These are phyloP conservation scores for Drosophila trichaetosa DNA, from an alignment of 2,888 invertebrate genomes.

Conservation along the genomic window DNA sequence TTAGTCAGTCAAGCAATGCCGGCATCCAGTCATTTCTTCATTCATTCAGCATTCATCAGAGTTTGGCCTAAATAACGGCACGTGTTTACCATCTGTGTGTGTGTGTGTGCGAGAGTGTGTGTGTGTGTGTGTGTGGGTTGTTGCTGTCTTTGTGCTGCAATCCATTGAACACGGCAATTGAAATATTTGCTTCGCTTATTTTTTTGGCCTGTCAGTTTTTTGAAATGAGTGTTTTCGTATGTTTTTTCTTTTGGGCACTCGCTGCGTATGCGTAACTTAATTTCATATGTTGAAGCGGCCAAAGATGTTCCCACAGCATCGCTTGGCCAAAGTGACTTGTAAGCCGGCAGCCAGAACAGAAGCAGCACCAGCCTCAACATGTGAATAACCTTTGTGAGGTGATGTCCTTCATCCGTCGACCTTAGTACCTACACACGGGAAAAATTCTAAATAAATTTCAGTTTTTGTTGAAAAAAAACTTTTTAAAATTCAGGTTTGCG, in stretches of 20 bases:
- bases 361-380: constrained; percentile 28
- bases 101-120: neutral
- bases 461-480: neutral
- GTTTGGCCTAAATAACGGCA: constrained; percentile 57
- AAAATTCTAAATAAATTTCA: neutral
- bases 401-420: constrained; percentile 41
- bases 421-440: constrained; percentile 1
- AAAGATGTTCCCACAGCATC: constrained; percentile 6
- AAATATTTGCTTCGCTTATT: constrained; percentile 32
- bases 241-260: constrained; percentile 3
- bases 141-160: constrained; percentile 42
- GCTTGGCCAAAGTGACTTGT: constrained; percentile 10
- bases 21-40: constrained; percentile 63
- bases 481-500: neutral
- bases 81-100: constrained; percentile 28
- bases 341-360: constrained; percentile 8
- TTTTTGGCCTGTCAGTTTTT: constrained; percentile 25
- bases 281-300: constrained; percentile 41
- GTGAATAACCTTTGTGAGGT: constrained; percentile 65
- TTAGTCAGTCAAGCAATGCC: constrained; percentile 38
- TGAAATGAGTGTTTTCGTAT: constrained; percentile 32
- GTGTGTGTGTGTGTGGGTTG: constrained; percentile 13
- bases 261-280: constrained; percentile 55
- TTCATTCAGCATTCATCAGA: constrained; percentile 54
- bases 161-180: constrained; percentile 70